Conservation (phyloP, 2,797 vertebrate genomes). For the Pangasius krempfi region DNA sequence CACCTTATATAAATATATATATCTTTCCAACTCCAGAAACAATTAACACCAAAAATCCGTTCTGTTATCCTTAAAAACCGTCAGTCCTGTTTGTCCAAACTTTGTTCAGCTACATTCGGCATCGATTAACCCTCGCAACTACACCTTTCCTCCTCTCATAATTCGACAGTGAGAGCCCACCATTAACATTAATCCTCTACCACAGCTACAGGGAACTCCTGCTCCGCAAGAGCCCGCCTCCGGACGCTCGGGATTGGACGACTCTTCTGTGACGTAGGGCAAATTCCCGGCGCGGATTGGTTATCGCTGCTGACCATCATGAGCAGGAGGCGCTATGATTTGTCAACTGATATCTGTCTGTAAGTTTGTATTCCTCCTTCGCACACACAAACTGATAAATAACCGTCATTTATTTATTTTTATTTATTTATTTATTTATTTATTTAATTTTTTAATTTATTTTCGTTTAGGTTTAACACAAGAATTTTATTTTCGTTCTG, state of each 20-base stretch:
- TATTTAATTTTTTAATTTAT: no score
- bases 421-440: no score
- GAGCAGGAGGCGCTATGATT: slow-evolving; percentile 61
- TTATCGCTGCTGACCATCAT: slow-evolving; percentile 34
- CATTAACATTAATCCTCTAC: slow-evolving; percentile 79
- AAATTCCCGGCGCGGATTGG: slow-evolving; percentile 62
- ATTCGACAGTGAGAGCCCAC: slow-evolving; percentile 72
- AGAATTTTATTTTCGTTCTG: neutral
- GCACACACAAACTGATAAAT: slow-evolving; percentile 57
- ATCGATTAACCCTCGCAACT: slow-evolving; percentile 14
- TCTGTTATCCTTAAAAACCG: neutral
- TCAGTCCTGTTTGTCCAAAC: neutral
- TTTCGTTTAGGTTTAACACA: slow-evolving; percentile 41
- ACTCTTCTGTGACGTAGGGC: slow-evolving; percentile 35
- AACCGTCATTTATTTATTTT: slow-evolving; percentile 61
- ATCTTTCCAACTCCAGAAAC: neutral
- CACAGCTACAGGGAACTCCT: slow-evolving; percentile 79
- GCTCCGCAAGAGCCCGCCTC: slow-evolving; percentile 68
- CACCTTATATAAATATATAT: slow-evolving; percentile 21
- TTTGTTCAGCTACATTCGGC: slow-evolving; percentile 14
- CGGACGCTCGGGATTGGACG: slow-evolving; percentile 62
- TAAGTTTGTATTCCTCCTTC: slow-evolving; percentile 62
- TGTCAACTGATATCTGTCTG: slow-evolving; percentile 52
- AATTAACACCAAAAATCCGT: neutral
- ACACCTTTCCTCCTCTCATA: slow-evolving; percentile 66